Evolutionary conservation across 2,888 invertebrate genomes (phyloP).

Genomic region (Drosophila meridiana): DNA sequence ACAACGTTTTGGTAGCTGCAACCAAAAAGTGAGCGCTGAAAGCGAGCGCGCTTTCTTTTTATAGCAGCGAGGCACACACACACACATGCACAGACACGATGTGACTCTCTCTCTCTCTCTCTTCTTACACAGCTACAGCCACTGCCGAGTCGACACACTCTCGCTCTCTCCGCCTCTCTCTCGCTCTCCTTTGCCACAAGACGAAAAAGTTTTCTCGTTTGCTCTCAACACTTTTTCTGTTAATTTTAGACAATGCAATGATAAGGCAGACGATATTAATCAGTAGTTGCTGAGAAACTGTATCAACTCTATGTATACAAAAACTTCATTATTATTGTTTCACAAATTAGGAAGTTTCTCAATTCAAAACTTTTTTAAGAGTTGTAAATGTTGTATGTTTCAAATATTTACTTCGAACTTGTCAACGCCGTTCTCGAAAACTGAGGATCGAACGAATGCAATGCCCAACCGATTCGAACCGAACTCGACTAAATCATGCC

Average conservation of each 20-base stretch:
- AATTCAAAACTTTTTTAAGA: not conserved
- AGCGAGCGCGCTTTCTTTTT: conserved; percentile 72
- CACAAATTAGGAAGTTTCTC: not conserved
- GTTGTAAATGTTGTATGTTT: not conserved
- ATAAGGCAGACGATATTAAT: conserved; percentile 39
- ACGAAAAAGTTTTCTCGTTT: conserved; percentile 46
- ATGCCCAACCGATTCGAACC: not conserved
- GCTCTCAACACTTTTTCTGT: conserved; percentile 59
- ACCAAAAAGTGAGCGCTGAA: conserved; percentile 84
- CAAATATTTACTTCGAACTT: not conserved
- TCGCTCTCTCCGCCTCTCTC: not conserved
- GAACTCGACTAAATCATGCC: not conserved
- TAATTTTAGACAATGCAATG: conserved; percentile 63
- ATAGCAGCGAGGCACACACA: conserved; percentile 51
- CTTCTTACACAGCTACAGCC: conserved; percentile 1
- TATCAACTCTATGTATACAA: not conserved
- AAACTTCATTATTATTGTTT: not conserved
- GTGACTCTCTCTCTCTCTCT: not conserved
- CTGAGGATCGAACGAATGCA: not conserved
- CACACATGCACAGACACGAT: conserved; percentile 13
- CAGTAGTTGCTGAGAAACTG: not conserved
- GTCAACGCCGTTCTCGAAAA: not conserved
- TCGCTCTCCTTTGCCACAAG: conserved; percentile 14
- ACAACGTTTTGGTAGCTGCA: conserved; percentile 79
- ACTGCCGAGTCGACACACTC: conserved; percentile 1